Conservation (phyloP, 2,888 invertebrate genomes). For the Spilosoma lubricipeda region DNA sequence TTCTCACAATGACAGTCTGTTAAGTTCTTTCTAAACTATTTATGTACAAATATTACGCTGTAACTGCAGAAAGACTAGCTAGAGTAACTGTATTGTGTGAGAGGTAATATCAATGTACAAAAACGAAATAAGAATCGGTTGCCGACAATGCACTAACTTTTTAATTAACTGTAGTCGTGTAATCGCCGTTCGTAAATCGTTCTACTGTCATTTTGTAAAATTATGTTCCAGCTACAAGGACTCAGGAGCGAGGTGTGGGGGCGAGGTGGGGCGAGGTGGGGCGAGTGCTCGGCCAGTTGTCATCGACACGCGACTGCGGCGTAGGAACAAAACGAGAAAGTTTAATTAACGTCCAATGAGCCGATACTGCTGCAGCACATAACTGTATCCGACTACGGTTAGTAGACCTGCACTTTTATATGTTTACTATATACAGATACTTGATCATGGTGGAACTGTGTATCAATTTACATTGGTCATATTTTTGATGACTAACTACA, state of each 20-base stretch:
- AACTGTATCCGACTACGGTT: slow-evolving; percentile 22
- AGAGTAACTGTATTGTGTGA: not conserved
- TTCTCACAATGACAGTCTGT: not conserved
- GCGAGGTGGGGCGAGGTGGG: not conserved
- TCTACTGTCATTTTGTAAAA: slow-evolving; percentile 11
- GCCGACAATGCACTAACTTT: slow-evolving; percentile 7
- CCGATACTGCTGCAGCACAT: slow-evolving; percentile 37
- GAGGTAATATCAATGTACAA: not conserved
- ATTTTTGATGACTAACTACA: slow-evolving; percentile 32
- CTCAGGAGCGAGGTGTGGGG: not conserved
- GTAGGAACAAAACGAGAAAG: slow-evolving; percentile 41
- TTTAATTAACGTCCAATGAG: slow-evolving; percentile 53
- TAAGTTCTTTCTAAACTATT: not conserved
- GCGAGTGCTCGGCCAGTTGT: slow-evolving; percentile 29
- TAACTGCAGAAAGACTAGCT: not conserved
- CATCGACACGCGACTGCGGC: slow-evolving; percentile 36
- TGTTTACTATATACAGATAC: not conserved
- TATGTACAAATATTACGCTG: not conserved
- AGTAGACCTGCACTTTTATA: slow-evolving; percentile 6
- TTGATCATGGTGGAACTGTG: not conserved
- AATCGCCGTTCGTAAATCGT: slow-evolving; percentile 10
- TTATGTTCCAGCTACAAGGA: slow-evolving; percentile 7
- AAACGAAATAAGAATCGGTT: slow-evolving; percentile 4
- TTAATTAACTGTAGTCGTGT: slow-evolving; percentile 13
- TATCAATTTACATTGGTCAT: slow-evolving; percentile 24